A percentile compares a stretch with the other conserved stretches of the same genome.
These are phyloP conservation scores for Coleophora flavipennella DNA, from an alignment of 2,888 invertebrate genomes.

Conservation along the genomic window DNA sequence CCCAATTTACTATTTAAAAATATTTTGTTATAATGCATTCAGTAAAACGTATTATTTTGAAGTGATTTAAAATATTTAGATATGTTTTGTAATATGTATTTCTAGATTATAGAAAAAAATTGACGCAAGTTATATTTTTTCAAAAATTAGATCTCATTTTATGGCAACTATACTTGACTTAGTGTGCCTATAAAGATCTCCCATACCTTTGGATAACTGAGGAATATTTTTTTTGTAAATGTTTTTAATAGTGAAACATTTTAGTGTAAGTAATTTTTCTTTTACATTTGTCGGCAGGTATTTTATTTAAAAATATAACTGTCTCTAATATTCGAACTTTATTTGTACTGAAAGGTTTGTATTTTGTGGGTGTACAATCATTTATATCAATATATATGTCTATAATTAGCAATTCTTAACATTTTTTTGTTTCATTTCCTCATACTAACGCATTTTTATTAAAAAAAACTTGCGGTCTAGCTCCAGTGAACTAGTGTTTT, in stretches of 20 bases:
- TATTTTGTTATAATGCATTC: slow-evolving; percentile 1
- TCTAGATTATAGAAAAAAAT: slow-evolving; percentile 47
- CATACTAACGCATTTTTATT: too few relatives aligned
- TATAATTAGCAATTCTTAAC: slow-evolving; percentile 22
- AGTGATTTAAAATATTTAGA: slow-evolving; percentile 30
- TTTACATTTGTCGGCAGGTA: slow-evolving; percentile 26
- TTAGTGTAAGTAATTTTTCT: slow-evolving; percentile 33
- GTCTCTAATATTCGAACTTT: slow-evolving; percentile 48
- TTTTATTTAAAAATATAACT: slow-evolving; percentile 30
- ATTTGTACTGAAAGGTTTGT: slow-evolving; percentile 46
- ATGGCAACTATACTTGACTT: slow-evolving; percentile 32
- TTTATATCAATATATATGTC: slow-evolving; percentile 47
- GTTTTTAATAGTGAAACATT: slow-evolving; percentile 37
- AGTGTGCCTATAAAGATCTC: slow-evolving; percentile 58
- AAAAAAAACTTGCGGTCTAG: too few relatives aligned
- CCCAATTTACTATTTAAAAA: too few relatives aligned
- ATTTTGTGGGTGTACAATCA: slow-evolving; percentile 47
- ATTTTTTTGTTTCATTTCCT: slow-evolving; percentile 18
- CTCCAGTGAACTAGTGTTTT: too few relatives aligned
- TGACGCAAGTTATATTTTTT: slow-evolving; percentile 46
- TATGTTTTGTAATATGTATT: slow-evolving; percentile 5
- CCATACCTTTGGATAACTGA: slow-evolving; percentile 44
- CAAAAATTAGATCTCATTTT: slow-evolving; percentile 61
- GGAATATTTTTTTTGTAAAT: slow-evolving; percentile 26
- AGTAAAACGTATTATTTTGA: slow-evolving; percentile 54